Base-by-base conservation (phyloP, 2,797 vertebrate genomes). In the Zenarchopterus dispar region DNA sequence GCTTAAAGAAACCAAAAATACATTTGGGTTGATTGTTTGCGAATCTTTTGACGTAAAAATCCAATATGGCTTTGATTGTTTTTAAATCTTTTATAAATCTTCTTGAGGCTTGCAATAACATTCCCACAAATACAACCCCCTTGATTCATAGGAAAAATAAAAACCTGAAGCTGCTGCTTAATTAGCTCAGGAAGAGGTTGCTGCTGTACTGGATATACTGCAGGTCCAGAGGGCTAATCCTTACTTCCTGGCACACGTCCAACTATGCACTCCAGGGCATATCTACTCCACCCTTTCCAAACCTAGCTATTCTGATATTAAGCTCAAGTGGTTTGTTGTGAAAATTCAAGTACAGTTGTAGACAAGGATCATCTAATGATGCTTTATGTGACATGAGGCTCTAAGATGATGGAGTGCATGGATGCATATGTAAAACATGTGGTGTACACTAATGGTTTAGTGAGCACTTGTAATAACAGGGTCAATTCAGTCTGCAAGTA, bases 101-200 rank as follows among this genome's bases (percentile, higher is more conserved):
- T 68, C 51, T 52, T 68, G 31, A 21, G 49, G 31, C 33, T 54
- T 62, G 44, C 19, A 55, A 79, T 79, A 86, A 90, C 85, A 77
- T 58, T 66, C 10, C 21, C 55, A 80, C 82, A 67, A 85, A 81
- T 64, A 72, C 43, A 28, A 90, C 86, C 85, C 90, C 76, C 64
- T 58, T 48, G 52, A 82, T 81, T 80, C 23, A 84, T 88, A 89
- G 90, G 84, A 79, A 81, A 89, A 88, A 82, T 62, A 82, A 15
- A 80, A 81, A 79, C 61, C 69, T 60, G 68, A 61, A 52, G 39
- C 65, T 56, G 75, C 33, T 19, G 43, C 33, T 71, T 74, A 88
- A 92, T 91, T 88, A 87, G 71, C 77, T 86, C 81, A 85, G 65
- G 54, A 62, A 49, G 67, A 73, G 62, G 73, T 62, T 84, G 88